These are phyloP conservation scores for Eulemur albifrons DNA, from an alignment of 2,797 vertebrate species.

Conservation along the genomic window DNA sequence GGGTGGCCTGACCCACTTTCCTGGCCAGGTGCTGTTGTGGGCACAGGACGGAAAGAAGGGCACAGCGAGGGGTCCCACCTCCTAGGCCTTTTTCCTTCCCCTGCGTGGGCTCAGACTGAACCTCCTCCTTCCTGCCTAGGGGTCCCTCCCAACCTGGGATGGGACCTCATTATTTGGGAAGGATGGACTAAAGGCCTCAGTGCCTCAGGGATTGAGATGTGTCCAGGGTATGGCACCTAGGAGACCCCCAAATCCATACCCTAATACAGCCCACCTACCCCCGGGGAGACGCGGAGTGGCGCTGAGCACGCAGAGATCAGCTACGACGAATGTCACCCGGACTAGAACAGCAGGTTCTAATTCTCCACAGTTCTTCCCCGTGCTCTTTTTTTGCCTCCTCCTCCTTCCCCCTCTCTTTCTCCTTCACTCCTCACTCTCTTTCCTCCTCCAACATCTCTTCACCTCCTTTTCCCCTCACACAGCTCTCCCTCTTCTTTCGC, in stretches of 20 bases:
- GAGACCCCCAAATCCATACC: neutral
- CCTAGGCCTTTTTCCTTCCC: neutral
- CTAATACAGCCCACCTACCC: neutral
- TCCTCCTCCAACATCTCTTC: neutral
- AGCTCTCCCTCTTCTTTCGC: neutral
- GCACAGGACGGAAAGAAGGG: neutral
- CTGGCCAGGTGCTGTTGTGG: conserved; percentile 9
- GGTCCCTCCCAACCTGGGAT: neutral
- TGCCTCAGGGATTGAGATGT: neutral
- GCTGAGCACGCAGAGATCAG: neutral
- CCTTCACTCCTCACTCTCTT: neutral
- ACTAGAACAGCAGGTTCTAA: neutral
- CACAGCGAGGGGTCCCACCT: neutral
- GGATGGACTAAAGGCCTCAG: neutral
- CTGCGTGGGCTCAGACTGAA: neutral
- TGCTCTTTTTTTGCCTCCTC: neutral
- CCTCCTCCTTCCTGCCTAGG: neutral
- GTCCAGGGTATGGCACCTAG: neutral
- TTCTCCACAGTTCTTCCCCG: neutral
- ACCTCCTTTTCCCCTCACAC: neutral
- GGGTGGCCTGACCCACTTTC: conserved; percentile 66
- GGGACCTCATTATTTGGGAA: neutral
- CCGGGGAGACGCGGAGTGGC: neutral
- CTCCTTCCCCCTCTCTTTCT: too few species aligned
- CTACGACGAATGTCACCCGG: neutral